These are phyloP conservation scores for Oreochromis grahami DNA, from an alignment of 2,797 vertebrate species.

Conservation along the genomic window DNA sequence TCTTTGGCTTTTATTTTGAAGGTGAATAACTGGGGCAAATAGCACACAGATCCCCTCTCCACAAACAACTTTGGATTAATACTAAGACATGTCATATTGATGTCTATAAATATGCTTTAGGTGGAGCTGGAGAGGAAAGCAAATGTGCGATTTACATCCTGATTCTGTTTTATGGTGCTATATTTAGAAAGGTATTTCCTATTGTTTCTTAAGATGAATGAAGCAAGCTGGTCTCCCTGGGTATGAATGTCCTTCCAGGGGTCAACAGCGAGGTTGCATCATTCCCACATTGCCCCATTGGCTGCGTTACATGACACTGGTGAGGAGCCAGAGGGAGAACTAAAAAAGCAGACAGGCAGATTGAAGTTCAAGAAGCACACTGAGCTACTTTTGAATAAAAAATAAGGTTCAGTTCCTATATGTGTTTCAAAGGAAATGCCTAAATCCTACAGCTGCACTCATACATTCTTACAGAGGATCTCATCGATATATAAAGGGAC, in stretches of 20 bases:
- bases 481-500: not conserved
- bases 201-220: conserved; percentile 71
- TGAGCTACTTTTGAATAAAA: not conserved
- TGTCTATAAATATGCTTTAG: conserved; percentile 70
- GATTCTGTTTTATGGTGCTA: conserved; percentile 74
- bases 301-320: conserved; percentile 20
- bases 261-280: conserved; percentile 48
- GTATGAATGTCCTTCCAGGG: conserved; percentile 51
- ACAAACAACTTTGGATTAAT: not conserved
- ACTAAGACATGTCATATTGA: conserved; percentile 62
- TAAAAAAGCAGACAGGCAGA: not conserved
- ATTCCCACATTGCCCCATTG: conserved; percentile 47
- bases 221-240: conserved; percentile 55
- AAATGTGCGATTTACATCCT: conserved; percentile 80
- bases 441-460: not conserved
- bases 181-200: conserved; percentile 82
- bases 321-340: not conserved
- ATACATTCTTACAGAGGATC: not conserved
- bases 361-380: not conserved
- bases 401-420: not conserved
- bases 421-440: not conserved
- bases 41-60: not conserved
- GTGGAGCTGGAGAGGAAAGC: conserved; percentile 71
- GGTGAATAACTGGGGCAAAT: not conserved
- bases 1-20: not conserved